Evolutionary conservation across 2,797 vertebrate species (phyloP).

Genomic region (Adrianichthys oophorus): DNA sequence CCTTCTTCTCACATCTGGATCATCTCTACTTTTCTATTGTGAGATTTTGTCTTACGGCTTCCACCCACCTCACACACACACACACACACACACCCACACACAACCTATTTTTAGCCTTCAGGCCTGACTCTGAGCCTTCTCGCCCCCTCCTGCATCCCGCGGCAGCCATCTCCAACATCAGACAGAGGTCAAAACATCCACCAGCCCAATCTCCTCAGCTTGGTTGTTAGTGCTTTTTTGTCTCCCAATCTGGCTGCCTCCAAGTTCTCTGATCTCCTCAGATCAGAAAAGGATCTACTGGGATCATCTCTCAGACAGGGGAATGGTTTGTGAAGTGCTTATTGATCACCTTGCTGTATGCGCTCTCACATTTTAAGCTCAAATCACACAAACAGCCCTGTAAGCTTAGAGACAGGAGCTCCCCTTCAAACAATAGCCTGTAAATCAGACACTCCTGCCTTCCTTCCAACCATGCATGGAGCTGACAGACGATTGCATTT

Average conservation of each 20-base stretch:
- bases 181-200: slow-evolving; percentile 61
- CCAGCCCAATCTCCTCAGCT: slow-evolving; percentile 35
- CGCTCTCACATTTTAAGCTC: slow-evolving; percentile 47
- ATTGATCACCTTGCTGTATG: slow-evolving; percentile 75
- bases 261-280: slow-evolving; percentile 55
- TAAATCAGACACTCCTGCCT: slow-evolving; percentile 36
- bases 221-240: slow-evolving; percentile 44
- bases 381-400: slow-evolving; percentile 59
- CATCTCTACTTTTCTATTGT: slow-evolving; percentile 22
- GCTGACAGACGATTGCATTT: slow-evolving; percentile 21
- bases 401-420: slow-evolving; percentile 39
- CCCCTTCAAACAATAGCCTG: slow-evolving; percentile 41
- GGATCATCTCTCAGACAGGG: slow-evolving; percentile 59
- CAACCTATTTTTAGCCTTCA: slow-evolving; percentile 22
- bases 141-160: slow-evolving; percentile 27
- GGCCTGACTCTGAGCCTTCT: slow-evolving; percentile 15
- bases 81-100: slow-evolving; percentile 21
- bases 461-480: slow-evolving; percentile 23
- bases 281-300: slow-evolving; percentile 60
- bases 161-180: slow-evolving; percentile 48
- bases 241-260: slow-evolving; percentile 33
- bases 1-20: slow-evolving; percentile 5
- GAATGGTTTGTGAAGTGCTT: slow-evolving; percentile 70
- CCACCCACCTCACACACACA: no score
- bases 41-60: slow-evolving; percentile 6